Conservation (phyloP, 2,113 vertebrate species). For the Elaphurus davidianus region DNA sequence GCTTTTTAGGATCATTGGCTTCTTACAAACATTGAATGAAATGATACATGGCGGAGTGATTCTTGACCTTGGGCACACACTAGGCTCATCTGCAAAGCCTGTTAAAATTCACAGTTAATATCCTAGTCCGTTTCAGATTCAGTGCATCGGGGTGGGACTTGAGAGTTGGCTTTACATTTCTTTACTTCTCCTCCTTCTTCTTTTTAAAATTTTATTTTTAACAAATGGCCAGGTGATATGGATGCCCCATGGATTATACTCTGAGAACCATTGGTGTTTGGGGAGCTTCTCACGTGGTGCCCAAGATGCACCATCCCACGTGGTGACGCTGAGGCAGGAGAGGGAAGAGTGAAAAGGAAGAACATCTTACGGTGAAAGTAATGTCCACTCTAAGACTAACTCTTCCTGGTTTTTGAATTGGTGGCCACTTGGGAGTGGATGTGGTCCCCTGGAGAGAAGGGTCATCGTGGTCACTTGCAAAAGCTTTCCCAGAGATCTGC, state of each 20-base stretch:
- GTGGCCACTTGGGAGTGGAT: background rate
- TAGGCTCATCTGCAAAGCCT: background rate
- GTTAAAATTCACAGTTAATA: background rate
- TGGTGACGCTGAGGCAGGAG: background rate
- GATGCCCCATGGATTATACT: background rate
- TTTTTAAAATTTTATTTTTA: background rate
- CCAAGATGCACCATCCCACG: background rate
- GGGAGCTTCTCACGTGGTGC: background rate
- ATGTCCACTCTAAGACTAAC: accelerated
- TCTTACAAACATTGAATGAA: background rate
- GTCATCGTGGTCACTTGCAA: background rate
- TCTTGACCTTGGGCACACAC: background rate
- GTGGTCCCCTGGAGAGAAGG: background rate
- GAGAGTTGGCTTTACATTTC: background rate
- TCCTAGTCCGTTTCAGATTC: background rate
- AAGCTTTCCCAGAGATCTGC: background rate
- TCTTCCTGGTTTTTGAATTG: background rate
- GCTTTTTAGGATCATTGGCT: background rate
- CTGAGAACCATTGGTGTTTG: background rate
- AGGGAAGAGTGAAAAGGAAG: background rate
- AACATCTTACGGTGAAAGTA: background rate
- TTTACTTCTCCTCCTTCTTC: background rate
- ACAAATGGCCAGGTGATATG: background rate
- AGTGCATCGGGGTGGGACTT: background rate
- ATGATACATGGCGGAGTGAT: background rate